Base-by-base conservation (phyloP, 2,113 vertebrate genomes). In the Mesoclemmys tuberculata region DNA sequence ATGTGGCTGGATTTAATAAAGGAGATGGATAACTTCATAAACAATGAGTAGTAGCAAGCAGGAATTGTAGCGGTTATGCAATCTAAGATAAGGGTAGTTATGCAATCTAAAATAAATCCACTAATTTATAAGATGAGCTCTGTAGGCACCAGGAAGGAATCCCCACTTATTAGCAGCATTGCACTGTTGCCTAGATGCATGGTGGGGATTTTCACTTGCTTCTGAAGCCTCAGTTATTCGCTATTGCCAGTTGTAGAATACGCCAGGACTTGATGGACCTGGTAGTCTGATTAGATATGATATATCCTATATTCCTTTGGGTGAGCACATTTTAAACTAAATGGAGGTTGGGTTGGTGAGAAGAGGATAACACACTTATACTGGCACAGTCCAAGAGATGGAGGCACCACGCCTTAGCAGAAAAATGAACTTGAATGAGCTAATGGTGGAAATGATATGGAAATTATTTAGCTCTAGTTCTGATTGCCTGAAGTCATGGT, bases 311-410 rank as follows among this genome's bases (percentile, higher is more conserved):
- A 7, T 85, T 88, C 41, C 31, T 93, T 16, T 58, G 64, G 5
- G 24, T 35, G 41, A 93, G 19, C 14, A 7, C 8, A 11, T 85
- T 41, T 44, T 54, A 29, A 58, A 10, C 29, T 27, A 87, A 29
- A 22, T 0, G 1, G 27, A 24, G 18, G 8, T 2, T 8, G 21
- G 24, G 51, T 52, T 10, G 27, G 10, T 13, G n/a, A 24, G 11
- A 90, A 38, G 49, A 5, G 26, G 22, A 81, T 74, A 13, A 1
- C 64, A 68, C n/a, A 1, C 58, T 87, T 1, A 0, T n/a, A 46
- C 44, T 74, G 19, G 46, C 82, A 80, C 24, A 54, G 22, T 38
- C 38, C n/a, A 71, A 13, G 80, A 78, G 82, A 16, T 27, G 49
- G 68, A 79, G 38, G 26, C 8, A 38, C 21, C 4, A 0, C 6